phyloP scores from a whole-genome alignment of 2,888 invertebrate genomes.

The Nemotelus pantherinus region DNA sequence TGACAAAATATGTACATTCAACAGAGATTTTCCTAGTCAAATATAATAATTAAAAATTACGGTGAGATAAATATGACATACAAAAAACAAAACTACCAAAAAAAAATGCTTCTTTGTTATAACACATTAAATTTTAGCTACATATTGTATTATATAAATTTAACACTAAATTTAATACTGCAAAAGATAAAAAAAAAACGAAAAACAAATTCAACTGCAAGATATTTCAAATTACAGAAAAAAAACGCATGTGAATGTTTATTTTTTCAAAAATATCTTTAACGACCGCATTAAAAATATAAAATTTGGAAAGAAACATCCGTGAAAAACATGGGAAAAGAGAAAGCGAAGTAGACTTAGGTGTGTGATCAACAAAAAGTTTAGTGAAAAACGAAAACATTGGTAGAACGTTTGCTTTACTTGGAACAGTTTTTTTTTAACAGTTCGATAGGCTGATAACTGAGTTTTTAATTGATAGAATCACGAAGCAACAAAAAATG shows the following conservation, averaged over 20 bases:
- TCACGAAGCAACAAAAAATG: too few relatives aligned
- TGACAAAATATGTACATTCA: slow-evolving; percentile 33
- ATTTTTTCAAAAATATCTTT: slow-evolving; percentile 19
- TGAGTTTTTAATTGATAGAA: too few relatives aligned
- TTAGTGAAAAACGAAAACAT: background rate
- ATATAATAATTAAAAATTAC: slow-evolving; percentile 45
- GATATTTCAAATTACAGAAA: slow-evolving; percentile 41
- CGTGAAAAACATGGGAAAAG: slow-evolving; percentile 12
- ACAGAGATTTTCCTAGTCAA: slow-evolving; percentile 45
- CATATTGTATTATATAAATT: slow-evolving; percentile 50
- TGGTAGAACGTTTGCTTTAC: background rate
- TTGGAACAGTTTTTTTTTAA: background rate
- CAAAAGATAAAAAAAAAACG: slow-evolving; percentile 33
- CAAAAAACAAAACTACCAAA: slow-evolving; percentile 45
- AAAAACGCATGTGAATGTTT: slow-evolving; percentile 35
- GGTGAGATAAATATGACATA: slow-evolving; percentile 47
- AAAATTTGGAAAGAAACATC: slow-evolving; percentile 7
- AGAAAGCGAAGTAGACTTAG: slow-evolving; percentile 18
- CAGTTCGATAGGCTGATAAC: too few relatives aligned
- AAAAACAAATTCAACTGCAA: slow-evolving; percentile 42
- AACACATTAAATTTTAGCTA: slow-evolving; percentile 58
- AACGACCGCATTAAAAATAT: slow-evolving; percentile 16
- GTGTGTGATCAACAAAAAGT: slow-evolving; percentile 29
- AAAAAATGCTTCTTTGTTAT: slow-evolving; percentile 61
- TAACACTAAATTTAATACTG: slow-evolving; percentile 47